phyloP scores from a whole-genome alignment of 2,888 invertebrate species.

The Halictus quadricinctus region DNA sequence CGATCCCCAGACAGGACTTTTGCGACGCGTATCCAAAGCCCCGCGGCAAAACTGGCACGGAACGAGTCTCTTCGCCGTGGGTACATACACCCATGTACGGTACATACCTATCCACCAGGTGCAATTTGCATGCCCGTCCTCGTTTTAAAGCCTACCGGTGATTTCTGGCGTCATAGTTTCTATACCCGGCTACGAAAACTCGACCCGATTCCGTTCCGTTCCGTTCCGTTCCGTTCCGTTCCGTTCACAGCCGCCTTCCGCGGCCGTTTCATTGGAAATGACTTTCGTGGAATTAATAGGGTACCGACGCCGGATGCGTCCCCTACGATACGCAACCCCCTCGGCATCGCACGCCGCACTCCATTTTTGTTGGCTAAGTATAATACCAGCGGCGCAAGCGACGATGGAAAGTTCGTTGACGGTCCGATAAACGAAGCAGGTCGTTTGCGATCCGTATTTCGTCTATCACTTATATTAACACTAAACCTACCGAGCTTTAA shows the following conservation, averaged over 20 bases:
- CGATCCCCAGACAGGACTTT: slow-evolving; percentile 68
- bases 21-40: slow-evolving; percentile 62
- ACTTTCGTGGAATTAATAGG: slow-evolving; percentile 29
- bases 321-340: neutral
- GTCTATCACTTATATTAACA: too few relatives aligned
- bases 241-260: neutral
- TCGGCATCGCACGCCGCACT: neutral
- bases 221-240: slow-evolving; percentile 9
- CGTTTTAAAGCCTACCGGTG: slow-evolving; percentile 67
- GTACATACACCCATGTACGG: slow-evolving; percentile 41
- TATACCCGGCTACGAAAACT: slow-evolving; percentile 54
- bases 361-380: slow-evolving; percentile 13
- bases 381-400: neutral
- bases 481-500: too few relatives aligned
- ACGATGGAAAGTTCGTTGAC: neutral
- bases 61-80: slow-evolving; percentile 57
- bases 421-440: neutral
- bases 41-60: slow-evolving; percentile 66
- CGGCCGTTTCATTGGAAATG: neutral
- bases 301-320: neutral
- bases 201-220: slow-evolving; percentile 41
- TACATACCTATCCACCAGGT: slow-evolving; percentile 42
- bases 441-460: neutral
- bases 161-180: slow-evolving; percentile 63
- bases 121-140: slow-evolving; percentile 69